Base-by-base conservation (phyloP, 2,797 vertebrate species). In the Champsocephalus gunnari region DNA sequence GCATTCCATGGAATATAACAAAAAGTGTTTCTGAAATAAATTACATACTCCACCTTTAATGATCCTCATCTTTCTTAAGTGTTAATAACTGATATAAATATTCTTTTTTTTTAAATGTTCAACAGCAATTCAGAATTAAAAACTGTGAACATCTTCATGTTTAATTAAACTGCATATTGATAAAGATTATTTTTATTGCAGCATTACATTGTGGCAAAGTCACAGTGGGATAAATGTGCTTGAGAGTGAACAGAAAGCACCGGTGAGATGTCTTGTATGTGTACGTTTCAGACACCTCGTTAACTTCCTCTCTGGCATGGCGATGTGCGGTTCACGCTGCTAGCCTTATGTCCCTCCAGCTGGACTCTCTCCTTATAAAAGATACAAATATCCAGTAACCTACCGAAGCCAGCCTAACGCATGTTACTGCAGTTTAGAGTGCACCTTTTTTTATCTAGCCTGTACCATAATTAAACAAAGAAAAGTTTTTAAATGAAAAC, bases 301-400 rank as follows among this genome's bases (percentile, higher is more conserved):
- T 71, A 87, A 92, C 92, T 95, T 94, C 94, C 93, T 94, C 88
- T 92, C 84, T 92, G 91, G 92, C 91, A 89, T 75, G 79, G 21
- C 57, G 82, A 81, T 81, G 58, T 80, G 75, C 68, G 71, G 85
- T 83, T 90, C 94, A 92, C 66, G 93, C 94, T 94, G 94, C 50
- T 92, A 72, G 90, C 94, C 94, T 93, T 95, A 94, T 95, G 95
- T 83, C 87, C 87, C 90, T 90, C 94, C 94, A 94, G 93, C 94
- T 95, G 95, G 93, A 93, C 91, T 55, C 87, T 67, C 74, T 78
- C 73, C 56, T 75, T 85, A 85, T 82, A 86, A 85, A 69, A 76
- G 83, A 78, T 75, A 79, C 86, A 91, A 76, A 82, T 76, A 87
- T 74, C 87, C 73, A 87, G 58, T 66, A 66, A 90, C 80, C 63